Percentiles rank a stretch among this genome's conserved stretches.
phyloP scores from a whole-genome alignment of 2,888 invertebrate genomes.

The Rhopalosiphum nymphaeae region DNA sequence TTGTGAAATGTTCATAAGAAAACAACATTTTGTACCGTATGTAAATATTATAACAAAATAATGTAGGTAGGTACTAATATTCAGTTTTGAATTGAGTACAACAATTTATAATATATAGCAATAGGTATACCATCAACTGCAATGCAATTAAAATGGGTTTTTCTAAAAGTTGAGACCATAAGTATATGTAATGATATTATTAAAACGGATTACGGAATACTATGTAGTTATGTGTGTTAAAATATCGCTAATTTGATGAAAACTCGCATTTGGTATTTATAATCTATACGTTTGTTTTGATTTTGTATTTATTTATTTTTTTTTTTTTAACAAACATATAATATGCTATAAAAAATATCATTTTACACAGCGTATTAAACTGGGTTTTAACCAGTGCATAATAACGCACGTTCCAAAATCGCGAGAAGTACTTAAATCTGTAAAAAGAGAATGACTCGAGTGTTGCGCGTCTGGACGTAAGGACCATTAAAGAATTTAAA shows the following conservation, averaged over 20 bases:
- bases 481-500: slow-evolving; percentile 58
- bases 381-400: background rate
- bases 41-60: background rate
- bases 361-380: background rate
- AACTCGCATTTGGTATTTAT: background rate
- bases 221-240: background rate
- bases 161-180: background rate
- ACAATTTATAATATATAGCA: too few species aligned
- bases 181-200: background rate
- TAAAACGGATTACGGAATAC: background rate
- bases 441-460: slow-evolving; percentile 37
- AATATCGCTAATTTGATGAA: background rate
- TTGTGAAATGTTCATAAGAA: background rate
- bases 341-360: background rate
- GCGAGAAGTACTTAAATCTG: background rate
- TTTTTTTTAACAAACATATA: background rate
- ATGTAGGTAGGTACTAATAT: background rate
- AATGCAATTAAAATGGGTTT: background rate
- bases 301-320: background rate
- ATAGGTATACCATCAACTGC: background rate
- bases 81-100: background rate
- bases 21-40: background rate
- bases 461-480: slow-evolving; percentile 40
- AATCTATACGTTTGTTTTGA: background rate
- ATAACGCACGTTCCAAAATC: background rate